Evolutionary conservation across 2,113 vertebrate genomes (phyloP).

Genomic region (Rutilus rutilus): DNA sequence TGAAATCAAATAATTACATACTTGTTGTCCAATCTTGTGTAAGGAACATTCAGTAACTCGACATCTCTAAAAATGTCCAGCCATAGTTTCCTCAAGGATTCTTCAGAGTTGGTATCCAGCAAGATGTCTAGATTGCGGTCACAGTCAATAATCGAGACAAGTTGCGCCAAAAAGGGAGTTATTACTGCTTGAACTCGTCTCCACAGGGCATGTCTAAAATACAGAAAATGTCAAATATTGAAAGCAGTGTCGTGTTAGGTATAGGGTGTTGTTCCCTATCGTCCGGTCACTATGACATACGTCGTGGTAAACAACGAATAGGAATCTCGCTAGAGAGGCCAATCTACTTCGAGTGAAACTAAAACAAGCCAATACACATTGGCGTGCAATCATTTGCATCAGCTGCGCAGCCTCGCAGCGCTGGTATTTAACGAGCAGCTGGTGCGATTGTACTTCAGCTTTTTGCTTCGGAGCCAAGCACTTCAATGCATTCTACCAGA

Average conservation of each 20-base stretch:
- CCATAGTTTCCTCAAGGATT: conserved; percentile 84
- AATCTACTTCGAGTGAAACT: too few species aligned
- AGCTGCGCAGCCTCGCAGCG: too few species aligned
- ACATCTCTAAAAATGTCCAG: conserved; percentile 86
- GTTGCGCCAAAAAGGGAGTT: conserved; percentile 84
- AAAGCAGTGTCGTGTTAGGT: background rate
- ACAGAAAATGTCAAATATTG: background rate
- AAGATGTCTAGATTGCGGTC: conserved; percentile 89
- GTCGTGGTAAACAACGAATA: too few species aligned
- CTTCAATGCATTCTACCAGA: too few species aligned
- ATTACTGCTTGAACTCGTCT: conserved; percentile 85
- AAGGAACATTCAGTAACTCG: conserved; percentile 82
- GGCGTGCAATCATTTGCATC: too few species aligned
- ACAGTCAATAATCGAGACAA: conserved; percentile 85
- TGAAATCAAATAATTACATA: conserved; percentile 63
- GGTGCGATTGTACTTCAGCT: too few species aligned
- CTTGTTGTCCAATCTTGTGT: conserved; percentile 64
- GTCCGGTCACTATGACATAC: too few species aligned
- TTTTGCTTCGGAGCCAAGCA: too few species aligned
- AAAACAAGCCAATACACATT: too few species aligned
- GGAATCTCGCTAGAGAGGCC: too few species aligned
- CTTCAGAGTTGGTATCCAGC: conserved; percentile 58
- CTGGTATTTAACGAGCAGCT: too few species aligned
- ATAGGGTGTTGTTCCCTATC: background rate
- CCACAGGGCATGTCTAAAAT: conserved; percentile 87